Base-by-base conservation (phyloP, 2,113 vertebrate genomes). In the Brienomyrus brachyistius region DNA sequence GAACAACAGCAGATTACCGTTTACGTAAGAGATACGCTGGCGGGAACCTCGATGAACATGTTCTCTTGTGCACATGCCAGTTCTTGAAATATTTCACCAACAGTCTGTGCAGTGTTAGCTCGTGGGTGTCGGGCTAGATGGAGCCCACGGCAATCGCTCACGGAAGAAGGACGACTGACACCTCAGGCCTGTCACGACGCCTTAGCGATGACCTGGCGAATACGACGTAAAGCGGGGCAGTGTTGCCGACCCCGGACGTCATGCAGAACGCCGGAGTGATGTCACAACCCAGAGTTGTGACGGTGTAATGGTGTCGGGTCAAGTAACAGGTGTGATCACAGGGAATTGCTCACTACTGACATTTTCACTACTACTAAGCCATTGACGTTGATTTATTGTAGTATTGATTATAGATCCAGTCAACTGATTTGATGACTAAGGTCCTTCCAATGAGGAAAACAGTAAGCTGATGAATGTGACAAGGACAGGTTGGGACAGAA, bases 21-120 rank as follows among this genome's bases (percentile, higher is more conserved):
- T 82, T 77, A 54, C 35, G 74, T 56, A 54, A 89, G 17, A 43
- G 80, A 82, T 56, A 59, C 48, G 47, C 59, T 62, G 84, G 54
- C 27, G 52, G 82, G 45, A 85, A 48, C 83, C 83, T 17, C 83
- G 45, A 59, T 70, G 45, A 59, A 51, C 56, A 51, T 86, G 82
- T 62, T 90, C 84, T 86, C 43, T 87, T 90, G 89, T 90, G 40
- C 19, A 70, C 83, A 85, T 87, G 83, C 89, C 89, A 86, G 56
- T 11, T 86, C 56, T 86, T 6, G 84, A 86, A 86, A 90, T 90
- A 70, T 62, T 66, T 62, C 83, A 66, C 54, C 40, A 80, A 62
- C 54, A 59, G 82, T 51, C 40, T 86, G 56, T 47, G 59, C 45
- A 19, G 89, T 40, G 89, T 35, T 90, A 50, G n/a, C 56, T 45